Percentiles rank a stretch among this genome's conserved stretches.
Conservation (phyloP, 2,797 vertebrate genomes). For the Fistularia tabacaria region DNA sequence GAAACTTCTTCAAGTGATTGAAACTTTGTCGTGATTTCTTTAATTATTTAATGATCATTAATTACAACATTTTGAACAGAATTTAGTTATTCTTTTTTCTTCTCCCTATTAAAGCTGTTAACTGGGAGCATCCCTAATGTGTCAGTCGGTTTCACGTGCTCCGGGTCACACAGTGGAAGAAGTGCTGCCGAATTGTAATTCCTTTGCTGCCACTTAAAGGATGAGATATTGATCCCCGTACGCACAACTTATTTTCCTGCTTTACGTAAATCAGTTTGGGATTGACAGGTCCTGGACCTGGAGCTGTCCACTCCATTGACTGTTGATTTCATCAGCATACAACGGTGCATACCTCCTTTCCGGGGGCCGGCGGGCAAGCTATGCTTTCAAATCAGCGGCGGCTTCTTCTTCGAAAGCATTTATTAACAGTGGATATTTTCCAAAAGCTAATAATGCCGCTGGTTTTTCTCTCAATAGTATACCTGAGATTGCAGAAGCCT, state of each 20-base stretch:
- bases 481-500: conserved; percentile 45
- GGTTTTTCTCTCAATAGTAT: conserved; percentile 32
- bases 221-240: conserved; percentile 64
- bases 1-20: too few relatives aligned
- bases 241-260: conserved; percentile 51
- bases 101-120: too few relatives aligned
- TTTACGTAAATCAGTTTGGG: conserved; percentile 57
- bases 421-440: conserved; percentile 57
- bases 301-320: conserved; percentile 34
- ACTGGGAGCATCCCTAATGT: too few relatives aligned
- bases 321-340: conserved; percentile 31
- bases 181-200: conserved; percentile 18
- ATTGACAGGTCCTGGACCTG: conserved; percentile 42
- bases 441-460: conserved; percentile 49
- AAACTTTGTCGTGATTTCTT: too few relatives aligned
- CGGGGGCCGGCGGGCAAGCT: conserved; percentile 15
- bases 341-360: conserved; percentile 2
- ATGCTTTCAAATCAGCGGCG: conserved; percentile 47
- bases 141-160: too few relatives aligned
- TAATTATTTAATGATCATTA: too few relatives aligned
- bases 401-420: conserved; percentile 23
- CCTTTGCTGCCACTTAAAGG: conserved; percentile 58
- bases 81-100: too few relatives aligned
- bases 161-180: too few relatives aligned
- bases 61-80: too few relatives aligned